A percentile compares a stretch with the other conserved stretches of the same genome.
Conservation (phyloP, 2,888 invertebrate genomes). For the Hypselothyrea guttata region DNA sequence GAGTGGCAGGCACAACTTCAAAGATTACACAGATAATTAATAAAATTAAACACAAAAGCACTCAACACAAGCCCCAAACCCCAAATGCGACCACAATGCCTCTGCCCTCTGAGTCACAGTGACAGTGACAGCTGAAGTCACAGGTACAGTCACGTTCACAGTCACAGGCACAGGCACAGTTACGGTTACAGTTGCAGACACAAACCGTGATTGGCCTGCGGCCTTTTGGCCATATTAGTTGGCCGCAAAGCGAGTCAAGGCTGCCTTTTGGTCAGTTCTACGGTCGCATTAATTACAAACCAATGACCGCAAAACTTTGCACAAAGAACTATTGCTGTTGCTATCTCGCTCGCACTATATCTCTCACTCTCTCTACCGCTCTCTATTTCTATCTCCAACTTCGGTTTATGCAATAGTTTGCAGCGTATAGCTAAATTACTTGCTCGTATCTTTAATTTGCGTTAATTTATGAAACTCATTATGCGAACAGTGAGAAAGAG, state of each 20-base stretch:
- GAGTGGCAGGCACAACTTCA: constrained; percentile 46
- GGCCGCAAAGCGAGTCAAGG: constrained; percentile 47
- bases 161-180: background rate
- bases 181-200: background rate
- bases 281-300: constrained; percentile 75
- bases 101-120: constrained; percentile 6
- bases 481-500: constrained; percentile 46
- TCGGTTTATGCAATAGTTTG: too few species aligned
- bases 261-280: constrained; percentile 43
- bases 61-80: constrained; percentile 43
- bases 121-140: background rate
- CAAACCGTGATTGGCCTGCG: background rate
- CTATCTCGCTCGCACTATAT: background rate
- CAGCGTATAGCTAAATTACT: constrained; percentile 57
- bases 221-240: constrained; percentile 41
- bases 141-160: too few species aligned
- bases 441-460: constrained; percentile 71
- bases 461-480: constrained; percentile 78
- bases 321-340: background rate
- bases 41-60: constrained; percentile 75
- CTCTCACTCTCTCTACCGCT: too few species aligned
- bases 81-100: constrained; percentile 10
- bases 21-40: constrained; percentile 75
- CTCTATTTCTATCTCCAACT: too few species aligned
- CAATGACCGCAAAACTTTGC: constrained; percentile 59